Conservation (phyloP, 2,888 invertebrate species). For the Eupithecia subumbrata region DNA sequence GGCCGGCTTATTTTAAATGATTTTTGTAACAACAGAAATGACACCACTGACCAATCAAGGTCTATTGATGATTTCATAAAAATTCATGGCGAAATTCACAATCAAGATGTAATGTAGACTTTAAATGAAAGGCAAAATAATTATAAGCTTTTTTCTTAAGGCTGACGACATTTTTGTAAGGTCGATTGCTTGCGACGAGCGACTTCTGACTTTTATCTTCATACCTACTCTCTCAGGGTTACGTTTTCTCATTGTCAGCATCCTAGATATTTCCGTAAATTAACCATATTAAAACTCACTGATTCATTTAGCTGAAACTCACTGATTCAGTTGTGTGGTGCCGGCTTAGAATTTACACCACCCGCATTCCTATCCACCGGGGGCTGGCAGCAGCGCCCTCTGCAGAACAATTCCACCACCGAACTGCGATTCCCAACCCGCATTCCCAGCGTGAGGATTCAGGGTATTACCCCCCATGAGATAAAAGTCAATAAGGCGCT, state of each 20-base stretch:
- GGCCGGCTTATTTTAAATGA: too few relatives aligned
- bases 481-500: too few relatives aligned
- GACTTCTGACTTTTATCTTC: conserved; percentile 3
- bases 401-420: too few relatives aligned
- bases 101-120: neutral
- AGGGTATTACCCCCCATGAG: too few relatives aligned
- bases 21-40: neutral
- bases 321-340: neutral
- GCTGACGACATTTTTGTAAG: neutral
- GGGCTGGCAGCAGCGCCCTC: too few relatives aligned
- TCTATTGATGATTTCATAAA: neutral
- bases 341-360: too few relatives aligned
- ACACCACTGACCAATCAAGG: neutral
- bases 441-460: too few relatives aligned
- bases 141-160: conserved; percentile 1
- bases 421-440: too few relatives aligned
- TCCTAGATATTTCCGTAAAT: neutral
- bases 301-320: neutral
- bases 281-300: neutral
- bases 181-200: neutral
- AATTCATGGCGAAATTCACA: neutral
- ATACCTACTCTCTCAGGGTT: conserved; percentile 2
- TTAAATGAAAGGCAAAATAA: neutral
- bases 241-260: neutral
- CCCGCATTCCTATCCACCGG: too few relatives aligned